Base-by-base conservation (phyloP, 2,888 invertebrate species). In the Drosophila affinis region DNA sequence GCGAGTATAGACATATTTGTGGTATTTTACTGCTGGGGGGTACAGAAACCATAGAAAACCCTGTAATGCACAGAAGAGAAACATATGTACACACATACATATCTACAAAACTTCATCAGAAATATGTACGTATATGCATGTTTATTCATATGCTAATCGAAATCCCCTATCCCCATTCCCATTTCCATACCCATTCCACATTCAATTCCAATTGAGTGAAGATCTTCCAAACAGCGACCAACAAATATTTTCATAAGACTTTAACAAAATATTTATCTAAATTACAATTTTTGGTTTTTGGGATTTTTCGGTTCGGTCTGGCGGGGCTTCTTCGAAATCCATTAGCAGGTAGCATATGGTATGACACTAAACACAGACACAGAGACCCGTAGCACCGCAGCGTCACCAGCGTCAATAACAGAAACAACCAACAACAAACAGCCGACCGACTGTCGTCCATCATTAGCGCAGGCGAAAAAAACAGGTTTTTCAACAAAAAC, bases 261-360 rank as follows among this genome's bases (percentile, higher is more conserved):
- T 68, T 62, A 62, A 70, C 68, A 56, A 67, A 81, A 85, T 85
- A 81, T 82, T 82, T 85, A 70, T 63, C 69, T 75, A 88, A 72
- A 60, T 49, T 62, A 75, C 61, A 74, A 74, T 68, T 68, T 47
- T 61, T 52, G 60, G 45, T 34, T 59, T 49, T 69, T 3, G 12
- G 12, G 0, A 72, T 79, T 77, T 76, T 58, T 48, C 12, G 39
- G n/a, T 29, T 56, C n/a, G 17, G 44, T 53, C 7, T 7, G 34
- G 34, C 34, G 24, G n/a, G 69, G 67, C 82, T 87, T 79, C 89
- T 79, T 81, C 64, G 79, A 72, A 74, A 71, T 79, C 87, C 89
- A 86, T 89, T 88, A 82, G 86, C 89, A 86, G 85, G 85, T 86
- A 86, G 86, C 86, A 88, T 89, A 87, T 89, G 89, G 88, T 63